Base-by-base conservation (phyloP, 2,888 invertebrate genomes). In the Seladonia tumulorum region DNA sequence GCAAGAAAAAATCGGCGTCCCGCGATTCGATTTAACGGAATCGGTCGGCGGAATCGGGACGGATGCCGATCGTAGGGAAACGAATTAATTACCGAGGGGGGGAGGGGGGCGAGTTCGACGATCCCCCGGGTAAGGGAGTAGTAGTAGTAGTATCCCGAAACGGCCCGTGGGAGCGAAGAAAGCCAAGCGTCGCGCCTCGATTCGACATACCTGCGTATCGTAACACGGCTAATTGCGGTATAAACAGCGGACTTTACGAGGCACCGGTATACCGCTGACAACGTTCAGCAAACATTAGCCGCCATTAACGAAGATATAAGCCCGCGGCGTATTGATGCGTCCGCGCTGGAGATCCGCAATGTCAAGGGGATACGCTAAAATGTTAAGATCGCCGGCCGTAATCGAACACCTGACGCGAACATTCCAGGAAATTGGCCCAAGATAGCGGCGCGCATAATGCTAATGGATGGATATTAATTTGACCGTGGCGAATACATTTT, bases 171-270 rank as follows among this genome's bases (percentile, higher is more conserved):
- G 75, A 81, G 75, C 82, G 68, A 81, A 76, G 84, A 86, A 85
- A 81, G 70, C 79, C 76, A 66, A 57, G 25, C 71, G 72, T 29
- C 75, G 76, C 63, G 86, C 77, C 83, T 79, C 88, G 87, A 88
- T 87, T 84, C 89, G 86, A 88, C 87, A 85, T 89, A 89, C 85
- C 85, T 81, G 74, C 89, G 90, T 91, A 92, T 93, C 92, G 91
- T 91, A 88, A 92, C 91, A 90, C 87, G 89, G 92, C 93, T 94
- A 94, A 94, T 94, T 94, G 93, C 93, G 93, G 91, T 93, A 93
- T 93, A 93, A 93, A 93, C 92, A 93, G 92, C 88, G 88, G 91
- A 91, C 90, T 94, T 94, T 94, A 94, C 92, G 93, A 93, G 92
- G 90, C 92, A 90, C 89, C 82, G 90, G 88, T 91, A 91, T 91